phyloP scores from a whole-genome alignment of 2,113 vertebrate genomes.

The Cheirogaleus medius region DNA sequence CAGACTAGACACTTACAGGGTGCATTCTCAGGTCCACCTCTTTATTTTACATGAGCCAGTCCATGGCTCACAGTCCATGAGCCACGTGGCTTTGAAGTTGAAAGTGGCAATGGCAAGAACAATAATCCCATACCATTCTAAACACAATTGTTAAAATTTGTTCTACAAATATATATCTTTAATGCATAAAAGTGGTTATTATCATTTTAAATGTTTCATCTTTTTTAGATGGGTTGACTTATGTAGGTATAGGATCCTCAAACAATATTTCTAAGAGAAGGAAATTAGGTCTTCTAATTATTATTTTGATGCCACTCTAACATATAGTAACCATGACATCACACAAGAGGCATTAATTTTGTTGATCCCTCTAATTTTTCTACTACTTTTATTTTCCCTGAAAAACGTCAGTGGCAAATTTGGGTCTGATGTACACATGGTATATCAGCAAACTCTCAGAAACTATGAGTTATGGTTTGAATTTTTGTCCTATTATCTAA shows the following conservation, averaged over 20 bases:
- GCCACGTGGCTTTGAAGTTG: not conserved
- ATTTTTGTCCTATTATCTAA: not conserved
- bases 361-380: not conserved
- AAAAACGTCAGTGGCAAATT: not conserved
- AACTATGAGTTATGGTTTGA: not conserved
- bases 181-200: not conserved
- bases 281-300: not conserved
- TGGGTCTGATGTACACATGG: not conserved
- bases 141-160: not conserved
- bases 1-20: not conserved
- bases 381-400: not conserved
- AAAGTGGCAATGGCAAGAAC: not conserved
- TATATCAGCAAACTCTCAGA: not conserved
- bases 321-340: not conserved
- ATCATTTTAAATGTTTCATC: not conserved
- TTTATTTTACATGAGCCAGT: not conserved
- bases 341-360: not conserved
- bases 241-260: not conserved
- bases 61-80: no score
- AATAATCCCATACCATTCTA: not conserved
- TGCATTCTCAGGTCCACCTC: not conserved
- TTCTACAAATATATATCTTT: not conserved
- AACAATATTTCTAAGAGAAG: not conserved
- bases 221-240: not conserved
- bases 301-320: not conserved